Evolutionary conservation across 2,113 vertebrate species (phyloP), one percentile per base, ranked within the genome.

Genomic region (Dermatemys mawii): DNA sequence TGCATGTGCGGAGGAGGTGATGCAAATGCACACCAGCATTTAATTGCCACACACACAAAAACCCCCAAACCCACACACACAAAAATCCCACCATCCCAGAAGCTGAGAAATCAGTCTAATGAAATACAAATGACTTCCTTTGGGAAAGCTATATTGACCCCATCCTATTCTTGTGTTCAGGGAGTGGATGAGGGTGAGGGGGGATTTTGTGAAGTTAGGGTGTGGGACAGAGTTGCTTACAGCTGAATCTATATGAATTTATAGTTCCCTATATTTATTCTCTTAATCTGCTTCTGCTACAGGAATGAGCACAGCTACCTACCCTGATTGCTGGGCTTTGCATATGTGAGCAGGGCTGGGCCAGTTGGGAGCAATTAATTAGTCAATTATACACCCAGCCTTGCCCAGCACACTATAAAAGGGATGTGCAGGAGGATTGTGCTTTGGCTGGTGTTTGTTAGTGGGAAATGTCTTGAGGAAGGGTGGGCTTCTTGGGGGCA

Each of bases 61-160:
- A 3, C 21, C 51, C 48, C 48, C 3, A 48, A 51, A 51, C 17
- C 50, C 7, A 51, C 19, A 19, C 5, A 50, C 49, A 16, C 14
- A 50, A 50, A 16, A 51, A 21, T n/a, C 46, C 46, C 46, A 80
- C 78, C 46, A 54, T 50, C 84, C 54, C 50, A 85, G 78, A 70
- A 67, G 60, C 60, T 81, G 78, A 11, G 22, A 93, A 84, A 95
- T 88, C 81, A 86, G 86, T 78, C 78, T 81, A 76, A 90, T 63
- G 50, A 94, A 85, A 93, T 24, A 44, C 78, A 95, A 90, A 85
- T 38, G 50, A 46, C 49, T 93, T 89, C 90, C 86, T 87, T 70
- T 1, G 0, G 81, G 83, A 82, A 83, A 57, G 53, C 63, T 55
- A 32, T 2, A 11, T 35, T 80, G 88, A 14, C 83, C 78, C 70